Base-by-base conservation (phyloP, 2,888 invertebrate genomes). In the Actias luna region DNA sequence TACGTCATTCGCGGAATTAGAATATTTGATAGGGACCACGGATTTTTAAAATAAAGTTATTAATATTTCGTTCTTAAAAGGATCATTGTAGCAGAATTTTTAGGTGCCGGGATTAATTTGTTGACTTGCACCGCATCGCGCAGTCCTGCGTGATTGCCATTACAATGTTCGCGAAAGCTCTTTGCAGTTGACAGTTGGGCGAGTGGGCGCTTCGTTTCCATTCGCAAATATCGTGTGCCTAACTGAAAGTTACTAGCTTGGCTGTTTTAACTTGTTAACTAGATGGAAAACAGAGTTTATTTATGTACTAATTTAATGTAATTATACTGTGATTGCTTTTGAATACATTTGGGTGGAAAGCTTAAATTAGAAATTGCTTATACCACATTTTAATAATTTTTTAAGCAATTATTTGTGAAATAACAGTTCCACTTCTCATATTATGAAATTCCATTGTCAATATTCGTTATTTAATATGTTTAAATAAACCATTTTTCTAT, bases 111-210 rank as follows among this genome's bases (percentile, higher is more conserved):
- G 7, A 42, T 42, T 42, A 42, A 18, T 42, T 42, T 8, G 3
- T 36, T 42, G 42, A 2, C 22, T 35, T 10, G 66, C 67, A 69
- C 62, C n/a, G 59, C 36, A 39, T 57, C 60, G 60, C 57, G 46
- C 14, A 22, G 42, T 63, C 70, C 82, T 77, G 81, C 83, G 82
- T 85, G 86, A 84, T 83, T 82, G 76, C 74, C 12, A 25, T 12
- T 50, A 22, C 46, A 12, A 12, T 50, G 25, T 3, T 25, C 46
- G 25, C 46, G 46, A 22, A 50, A 50, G 25, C 46, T 82, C 80
- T 83, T 84, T 87, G 87, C 84, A 84, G 84, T 85, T 88, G 89
- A 88, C 89, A 88, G 87, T 80, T 65, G 72, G 75, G 75, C 66
- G 75, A 74, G 59, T 61, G 69, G 69, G 66, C 72, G 74, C 73